A percentile compares a stretch with the other conserved stretches of the same genome.
Conservation (phyloP, 2,797 vertebrate genomes). For the Trachops cirrhosus region DNA sequence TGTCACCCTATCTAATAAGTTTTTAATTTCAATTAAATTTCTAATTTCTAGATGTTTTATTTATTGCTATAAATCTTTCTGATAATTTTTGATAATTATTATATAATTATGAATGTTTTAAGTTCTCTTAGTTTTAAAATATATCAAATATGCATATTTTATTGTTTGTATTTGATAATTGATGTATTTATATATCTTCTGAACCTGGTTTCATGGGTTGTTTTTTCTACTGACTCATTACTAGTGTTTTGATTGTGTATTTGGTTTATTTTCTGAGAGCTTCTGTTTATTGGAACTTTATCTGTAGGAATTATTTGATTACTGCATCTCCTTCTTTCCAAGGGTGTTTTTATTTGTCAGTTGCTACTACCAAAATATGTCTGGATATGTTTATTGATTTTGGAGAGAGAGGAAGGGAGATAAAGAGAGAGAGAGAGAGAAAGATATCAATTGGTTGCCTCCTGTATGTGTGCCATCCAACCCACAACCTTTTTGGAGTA, state of each 20-base stretch:
- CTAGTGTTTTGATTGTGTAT: background rate
- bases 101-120: background rate
- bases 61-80: background rate
- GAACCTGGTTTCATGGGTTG: background rate
- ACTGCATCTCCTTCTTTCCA: background rate
- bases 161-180: background rate
- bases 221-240: background rate
- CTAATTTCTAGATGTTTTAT: conserved; percentile 27
- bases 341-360: background rate
- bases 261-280: background rate
- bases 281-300: background rate
- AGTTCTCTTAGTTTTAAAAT: background rate
- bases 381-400: too few relatives aligned
- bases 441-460: too few relatives aligned
- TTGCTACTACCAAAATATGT: background rate
- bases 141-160: background rate
- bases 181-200: background rate
- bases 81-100: background rate
- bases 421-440: too few relatives aligned
- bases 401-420: too few relatives aligned
- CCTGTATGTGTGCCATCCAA: too few relatives aligned
- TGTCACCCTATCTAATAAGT: background rate
- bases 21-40: conserved; percentile 21
- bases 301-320: background rate
- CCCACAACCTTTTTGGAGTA: too few relatives aligned